phyloP scores from a whole-genome alignment of 2,113 vertebrate species.

The Heterotis niloticus region DNA sequence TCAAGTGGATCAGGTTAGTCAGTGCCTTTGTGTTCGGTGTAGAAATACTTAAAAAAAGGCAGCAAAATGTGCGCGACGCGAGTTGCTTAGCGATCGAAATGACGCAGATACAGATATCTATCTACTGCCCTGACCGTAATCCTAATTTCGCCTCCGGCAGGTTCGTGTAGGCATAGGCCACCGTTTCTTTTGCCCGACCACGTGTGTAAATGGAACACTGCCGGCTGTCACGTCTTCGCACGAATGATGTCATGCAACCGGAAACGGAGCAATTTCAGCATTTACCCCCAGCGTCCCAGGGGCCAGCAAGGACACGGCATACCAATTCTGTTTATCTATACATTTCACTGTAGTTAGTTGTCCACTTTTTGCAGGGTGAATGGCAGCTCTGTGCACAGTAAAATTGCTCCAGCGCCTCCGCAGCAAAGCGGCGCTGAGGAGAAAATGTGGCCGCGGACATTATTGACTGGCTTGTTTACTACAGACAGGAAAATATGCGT shows the following conservation, averaged over 20 bases:
- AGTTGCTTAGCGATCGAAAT: too few relatives aligned
- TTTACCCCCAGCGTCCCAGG: not conserved
- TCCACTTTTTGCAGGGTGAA: not conserved
- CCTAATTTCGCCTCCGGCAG: not conserved
- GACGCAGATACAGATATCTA: too few relatives aligned
- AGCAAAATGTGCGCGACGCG: too few relatives aligned
- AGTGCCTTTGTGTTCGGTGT: too few relatives aligned
- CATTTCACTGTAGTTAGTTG: slow-evolving; percentile 13
- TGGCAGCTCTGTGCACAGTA: not conserved
- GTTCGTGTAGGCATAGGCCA: not conserved
- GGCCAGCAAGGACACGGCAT: not conserved
- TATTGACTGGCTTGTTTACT: slow-evolving; percentile 30
- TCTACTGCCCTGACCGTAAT: too few relatives aligned
- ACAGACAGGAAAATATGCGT: slow-evolving; percentile 28
- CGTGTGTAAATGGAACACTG: not conserved
- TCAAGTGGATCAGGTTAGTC: too few relatives aligned
- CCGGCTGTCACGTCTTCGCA: not conserved
- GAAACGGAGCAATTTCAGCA: slow-evolving; percentile 1
- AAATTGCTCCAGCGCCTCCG: slow-evolving; percentile 7
- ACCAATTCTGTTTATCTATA: slow-evolving; percentile 17
- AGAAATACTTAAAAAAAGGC: too few relatives aligned
- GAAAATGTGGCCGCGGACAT: slow-evolving; percentile 7
- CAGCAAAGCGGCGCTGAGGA: not conserved
- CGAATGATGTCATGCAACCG: not conserved
- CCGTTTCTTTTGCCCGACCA: not conserved